Percentiles rank a stretch among this genome's conserved stretches.
Conservation (phyloP, 2,113 vertebrate genomes). For the Sapayoa aenigma region DNA sequence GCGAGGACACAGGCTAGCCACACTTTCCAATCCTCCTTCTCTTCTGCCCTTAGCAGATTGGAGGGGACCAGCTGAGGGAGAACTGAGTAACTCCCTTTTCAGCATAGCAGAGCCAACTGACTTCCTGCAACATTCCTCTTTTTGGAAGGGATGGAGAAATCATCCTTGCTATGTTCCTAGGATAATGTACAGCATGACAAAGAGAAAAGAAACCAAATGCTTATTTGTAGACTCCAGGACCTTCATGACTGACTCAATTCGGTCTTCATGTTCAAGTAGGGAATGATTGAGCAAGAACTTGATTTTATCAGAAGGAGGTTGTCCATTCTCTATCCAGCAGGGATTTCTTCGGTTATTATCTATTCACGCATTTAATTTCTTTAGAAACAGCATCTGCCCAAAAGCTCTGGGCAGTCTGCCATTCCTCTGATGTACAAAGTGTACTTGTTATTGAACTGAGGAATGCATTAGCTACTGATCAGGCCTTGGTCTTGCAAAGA, state of each 20-base stretch:
- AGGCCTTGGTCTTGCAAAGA: conserved; percentile 13
- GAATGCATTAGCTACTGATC: conserved; percentile 56
- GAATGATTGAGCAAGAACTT: conserved; percentile 57
- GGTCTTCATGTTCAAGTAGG: not conserved
- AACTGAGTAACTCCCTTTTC: not conserved
- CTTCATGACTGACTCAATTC: conserved; percentile 35
- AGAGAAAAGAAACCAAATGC: not conserved
- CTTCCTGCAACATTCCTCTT: not conserved
- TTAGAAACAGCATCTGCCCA: conserved; percentile 62
- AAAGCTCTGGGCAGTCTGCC: conserved; percentile 62
- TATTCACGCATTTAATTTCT: conserved; percentile 67
- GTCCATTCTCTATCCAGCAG: conserved; percentile 53
- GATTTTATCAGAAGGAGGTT: conserved; percentile 61
- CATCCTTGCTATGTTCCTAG: not conserved
- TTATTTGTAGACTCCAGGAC: conserved; percentile 2
- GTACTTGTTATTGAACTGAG: conserved; percentile 63
- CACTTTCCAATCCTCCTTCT: not conserved
- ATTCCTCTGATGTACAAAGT: conserved; percentile 55
- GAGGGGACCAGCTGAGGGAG: not conserved
- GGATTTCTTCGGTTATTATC: conserved; percentile 64
- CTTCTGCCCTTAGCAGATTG: not conserved
- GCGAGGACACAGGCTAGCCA: not conserved
- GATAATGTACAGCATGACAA: not conserved
- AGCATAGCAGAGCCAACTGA: not conserved
- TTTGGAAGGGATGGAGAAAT: not conserved